These are phyloP conservation scores for Gopherus evgoodei DNA, from an alignment of 2,113 vertebrate species.

Conservation along the genomic window DNA sequence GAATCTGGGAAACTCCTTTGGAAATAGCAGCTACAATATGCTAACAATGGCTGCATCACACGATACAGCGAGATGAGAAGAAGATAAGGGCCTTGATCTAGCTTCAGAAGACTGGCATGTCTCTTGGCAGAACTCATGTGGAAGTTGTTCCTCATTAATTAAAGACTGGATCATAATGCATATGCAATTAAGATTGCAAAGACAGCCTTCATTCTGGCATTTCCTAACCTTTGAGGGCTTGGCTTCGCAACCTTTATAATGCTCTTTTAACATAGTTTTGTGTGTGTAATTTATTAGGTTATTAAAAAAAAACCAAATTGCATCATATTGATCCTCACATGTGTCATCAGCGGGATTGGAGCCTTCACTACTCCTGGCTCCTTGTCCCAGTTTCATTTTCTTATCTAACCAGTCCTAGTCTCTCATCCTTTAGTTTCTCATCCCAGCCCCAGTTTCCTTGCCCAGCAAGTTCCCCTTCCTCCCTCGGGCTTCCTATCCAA, in stretches of 20 bases:
- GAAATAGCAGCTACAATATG: constrained; percentile 61
- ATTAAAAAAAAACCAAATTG: background rate
- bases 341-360: background rate
- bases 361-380: background rate
- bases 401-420: background rate
- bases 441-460: background rate
- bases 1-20: constrained; percentile 64
- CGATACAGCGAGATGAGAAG: constrained; percentile 12
- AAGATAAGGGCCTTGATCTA: constrained; percentile 48
- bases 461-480: background rate
- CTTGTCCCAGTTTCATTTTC: background rate
- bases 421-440: background rate
- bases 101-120: constrained; percentile 41
- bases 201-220: background rate
- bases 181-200: background rate
- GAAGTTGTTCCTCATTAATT: constrained; percentile 64
- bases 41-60: constrained; percentile 61
- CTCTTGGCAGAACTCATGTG: constrained; percentile 65
- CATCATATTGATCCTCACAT: background rate
- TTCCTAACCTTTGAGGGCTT: background rate
- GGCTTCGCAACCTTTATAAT: background rate
- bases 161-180: background rate
- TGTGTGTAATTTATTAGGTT: background rate
- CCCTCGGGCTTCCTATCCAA: background rate
- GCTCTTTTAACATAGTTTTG: background rate